Base-by-base conservation (phyloP, 2,888 invertebrate genomes). In the Cephus runcator region DNA sequence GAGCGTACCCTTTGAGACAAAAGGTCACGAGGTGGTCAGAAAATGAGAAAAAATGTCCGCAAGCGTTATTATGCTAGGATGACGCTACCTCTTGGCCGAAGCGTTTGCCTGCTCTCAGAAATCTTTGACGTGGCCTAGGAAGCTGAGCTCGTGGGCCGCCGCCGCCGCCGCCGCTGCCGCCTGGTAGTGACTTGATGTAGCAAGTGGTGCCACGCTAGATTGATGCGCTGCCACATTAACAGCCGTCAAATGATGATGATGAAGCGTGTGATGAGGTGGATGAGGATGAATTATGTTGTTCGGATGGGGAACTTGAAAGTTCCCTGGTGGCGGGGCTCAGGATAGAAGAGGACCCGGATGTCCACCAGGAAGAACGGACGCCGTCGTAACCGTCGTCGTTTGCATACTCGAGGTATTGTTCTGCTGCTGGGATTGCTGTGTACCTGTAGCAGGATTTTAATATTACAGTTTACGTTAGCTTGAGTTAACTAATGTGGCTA, bases 301-400 rank as follows among this genome's bases (percentile, higher is more conserved):
- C n/a, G 90, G 89, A 81, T 91, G 89, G 91, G 92, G 91, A 92
- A 90, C 91, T 79, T 91, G 90, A 75, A 91, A 89, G 91, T 90
- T 91, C 92, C 92, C 92, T 82, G 91, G 89, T 89, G 91, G 91
- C 91, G 91, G 90, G 89, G 91, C 92, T 92, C 92, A 92, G 91
- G 92, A 92, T 83, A 92, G 87, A 83, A 91, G 91, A 35, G 89
- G 86, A 78, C 90, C 91, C 68, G 91, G 88, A 85, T 91, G 91
- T 73, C 91, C 90, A 69, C 89, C 89, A 40, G 89, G 88, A 81
- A 91, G 88, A 86, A 91, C 90, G 73, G 90, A 90, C 74, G 90
- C 88, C 75, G 87, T 88, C 73, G 88, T 88, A 33, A 88, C 90
- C 40, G 88, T 85, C 71, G 88, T 87, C 68, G 88, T 88, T 81